phyloP scores from a whole-genome alignment of 2,888 invertebrate species.

The Tetramorium bicarinatum region DNA sequence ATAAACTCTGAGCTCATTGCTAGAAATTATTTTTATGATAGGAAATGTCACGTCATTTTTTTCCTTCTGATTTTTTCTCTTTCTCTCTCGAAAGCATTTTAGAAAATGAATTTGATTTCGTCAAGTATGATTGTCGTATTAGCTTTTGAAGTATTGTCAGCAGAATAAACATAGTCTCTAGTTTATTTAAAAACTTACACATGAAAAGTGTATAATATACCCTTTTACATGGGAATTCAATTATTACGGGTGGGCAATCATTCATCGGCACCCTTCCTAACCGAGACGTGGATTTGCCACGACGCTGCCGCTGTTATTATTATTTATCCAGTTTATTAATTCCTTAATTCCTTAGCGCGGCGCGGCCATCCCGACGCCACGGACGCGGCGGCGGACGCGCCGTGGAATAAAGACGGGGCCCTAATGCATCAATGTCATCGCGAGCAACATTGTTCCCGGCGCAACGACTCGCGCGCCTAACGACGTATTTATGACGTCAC shows the following conservation, averaged over 20 bases:
- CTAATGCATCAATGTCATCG: slow-evolving; percentile 85
- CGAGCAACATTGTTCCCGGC: slow-evolving; percentile 77
- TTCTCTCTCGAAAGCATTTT: neutral
- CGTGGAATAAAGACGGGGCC: slow-evolving; percentile 72
- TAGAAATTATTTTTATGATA: slow-evolving; percentile 1
- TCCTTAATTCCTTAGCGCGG: slow-evolving; percentile 62
- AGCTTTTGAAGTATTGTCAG: neutral
- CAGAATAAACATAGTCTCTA: neutral
- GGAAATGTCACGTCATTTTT: neutral
- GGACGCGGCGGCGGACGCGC: slow-evolving; percentile 67
- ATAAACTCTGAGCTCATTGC: neutral
- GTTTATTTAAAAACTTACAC: neutral
- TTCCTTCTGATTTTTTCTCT: neutral
- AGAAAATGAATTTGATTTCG: neutral
- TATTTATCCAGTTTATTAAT: slow-evolving; percentile 58
- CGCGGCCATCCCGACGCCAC: slow-evolving; percentile 44
- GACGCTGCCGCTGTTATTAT: slow-evolving; percentile 36
- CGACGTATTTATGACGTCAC: slow-evolving; percentile 86
- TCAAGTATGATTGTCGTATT: neutral
- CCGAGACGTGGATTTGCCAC: slow-evolving; percentile 18
- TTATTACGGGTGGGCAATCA: slow-evolving; percentile 37
- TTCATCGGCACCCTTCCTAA: slow-evolving; percentile 19
- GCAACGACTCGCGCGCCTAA: slow-evolving; percentile 81
- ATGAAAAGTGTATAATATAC: neutral
- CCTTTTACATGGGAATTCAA: slow-evolving; percentile 10